Evolutionary conservation across 2,113 vertebrate genomes (phyloP).

Genomic region (Sclerurus mexicanus): DNA sequence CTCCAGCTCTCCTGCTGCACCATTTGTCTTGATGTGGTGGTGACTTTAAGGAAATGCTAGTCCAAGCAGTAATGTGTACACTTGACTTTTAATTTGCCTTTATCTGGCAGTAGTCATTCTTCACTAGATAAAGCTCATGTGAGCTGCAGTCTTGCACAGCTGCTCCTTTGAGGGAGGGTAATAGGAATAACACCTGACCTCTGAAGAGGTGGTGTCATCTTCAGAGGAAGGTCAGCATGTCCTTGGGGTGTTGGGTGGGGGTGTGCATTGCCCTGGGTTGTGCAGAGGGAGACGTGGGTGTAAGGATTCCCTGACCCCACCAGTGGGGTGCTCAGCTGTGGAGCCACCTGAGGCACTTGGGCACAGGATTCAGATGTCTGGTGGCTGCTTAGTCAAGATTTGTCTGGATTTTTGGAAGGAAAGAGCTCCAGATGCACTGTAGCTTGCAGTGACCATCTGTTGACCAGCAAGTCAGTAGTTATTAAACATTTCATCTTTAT

Average conservation of each 20-base stretch:
- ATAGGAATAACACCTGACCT: neutral
- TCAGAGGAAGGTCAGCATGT: accelerated
- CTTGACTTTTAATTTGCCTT: neutral
- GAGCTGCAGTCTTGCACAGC: neutral
- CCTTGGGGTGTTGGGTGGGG: neutral
- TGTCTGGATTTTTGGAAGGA: neutral
- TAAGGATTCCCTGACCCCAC: neutral
- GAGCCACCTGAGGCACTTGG: accelerated
- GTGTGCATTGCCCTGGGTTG: accelerated
- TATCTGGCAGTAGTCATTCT: neutral
- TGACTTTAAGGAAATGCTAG: neutral
- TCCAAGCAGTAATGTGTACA: neutral
- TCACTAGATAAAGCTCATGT: neutral
- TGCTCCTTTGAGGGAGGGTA: neutral
- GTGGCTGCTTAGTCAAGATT: neutral
- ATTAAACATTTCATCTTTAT: neutral
- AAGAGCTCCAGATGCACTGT: neutral
- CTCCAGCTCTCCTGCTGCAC: neutral
- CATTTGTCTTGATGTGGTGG: neutral
- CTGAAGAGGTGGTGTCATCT: neutral
- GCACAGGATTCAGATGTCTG: accelerated
- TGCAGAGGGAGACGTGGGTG: neutral
- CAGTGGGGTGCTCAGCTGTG: neutral
- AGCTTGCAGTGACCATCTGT: neutral
- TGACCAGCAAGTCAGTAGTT: neutral